Evolutionary conservation across 2,797 vertebrate species (phyloP), one percentile per base, ranked within the genome.

Genomic region (Numenius phaeopus): DNA sequence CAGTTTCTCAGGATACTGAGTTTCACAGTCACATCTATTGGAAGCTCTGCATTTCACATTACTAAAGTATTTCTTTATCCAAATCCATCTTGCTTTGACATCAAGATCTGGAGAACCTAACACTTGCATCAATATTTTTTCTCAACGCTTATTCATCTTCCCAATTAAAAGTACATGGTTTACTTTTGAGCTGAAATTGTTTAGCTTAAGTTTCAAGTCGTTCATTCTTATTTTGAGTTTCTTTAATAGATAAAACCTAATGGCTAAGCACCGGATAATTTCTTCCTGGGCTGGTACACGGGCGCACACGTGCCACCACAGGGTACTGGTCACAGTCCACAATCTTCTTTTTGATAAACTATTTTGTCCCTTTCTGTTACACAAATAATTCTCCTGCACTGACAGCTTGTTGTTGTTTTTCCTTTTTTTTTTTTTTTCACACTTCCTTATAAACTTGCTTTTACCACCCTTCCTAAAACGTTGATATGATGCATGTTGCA

Each of bases 51-150:
- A 89, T 59, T 37, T 83, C 37, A 55, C 24, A 32, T 12, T 78
- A 69, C 19, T 30, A 1, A 89, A 40, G 14, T 49, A 16, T 40
- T 91, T 71, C 67, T 70, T 87, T 82, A 9, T 34, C 37, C 30
- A 92, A 89, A 85, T 52, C 42, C 54, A 42, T 47, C 62, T 73
- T 61, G 49, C 37, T 90, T 62, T 66, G 67, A 79, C 62, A 65
- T n/a, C 11, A 72, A 84, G 59, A 92, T 69, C 61, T 20, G 6
- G 23, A 87, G 27, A 75, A 76, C 20, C 42, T 55, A 69, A 23
- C 58, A 55, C 39, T 18, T 77, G 42, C 62, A 81, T 66, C 69
- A 84, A 47, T 79, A 90, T 83, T 92, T 90, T 92, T 50, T 37
- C 89, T 87, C 42, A 72, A 50, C 30, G 10, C 14, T 44, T 91